Conservation (phyloP, 2,888 invertebrate species). For the Falcaria lacertinaria region DNA sequence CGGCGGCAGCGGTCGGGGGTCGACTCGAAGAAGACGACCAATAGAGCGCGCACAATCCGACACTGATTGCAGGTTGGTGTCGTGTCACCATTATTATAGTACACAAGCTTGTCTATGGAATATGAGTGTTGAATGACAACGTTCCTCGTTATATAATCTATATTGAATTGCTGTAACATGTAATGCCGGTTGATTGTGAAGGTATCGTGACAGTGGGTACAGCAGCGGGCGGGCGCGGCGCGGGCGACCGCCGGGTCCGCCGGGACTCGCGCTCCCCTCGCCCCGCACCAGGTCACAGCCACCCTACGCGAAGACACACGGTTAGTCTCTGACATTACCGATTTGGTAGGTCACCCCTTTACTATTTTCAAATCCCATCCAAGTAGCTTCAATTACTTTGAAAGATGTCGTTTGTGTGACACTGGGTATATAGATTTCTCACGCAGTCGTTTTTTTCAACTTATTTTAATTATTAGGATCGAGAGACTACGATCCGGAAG, state of each 20-base stretch:
- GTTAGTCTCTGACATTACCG: constrained; percentile 10
- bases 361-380: background rate
- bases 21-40: background rate
- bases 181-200: constrained; percentile 19
- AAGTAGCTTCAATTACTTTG: too few species aligned
- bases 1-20: constrained; percentile 33
- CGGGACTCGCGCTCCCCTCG: constrained; percentile 20
- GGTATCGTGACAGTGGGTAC: constrained; percentile 71
- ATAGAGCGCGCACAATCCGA: constrained; percentile 82
- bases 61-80: constrained; percentile 83
- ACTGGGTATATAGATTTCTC: too few species aligned
- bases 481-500: constrained; percentile 45
- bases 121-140: too few species aligned
- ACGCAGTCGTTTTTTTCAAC: background rate
- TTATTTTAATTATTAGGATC: constrained; percentile 24
- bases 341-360: background rate
- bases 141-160: too few species aligned
- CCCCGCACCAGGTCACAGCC: constrained; percentile 52
- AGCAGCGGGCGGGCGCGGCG: constrained; percentile 50
- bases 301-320: constrained; percentile 22
- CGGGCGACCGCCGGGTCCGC: constrained; percentile 20
- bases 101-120: too few species aligned
- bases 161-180: too few species aligned
- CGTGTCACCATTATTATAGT: background rate
- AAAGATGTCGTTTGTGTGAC: too few species aligned